Evolutionary conservation across 2,113 vertebrate species (phyloP).

Genomic region (Melospiza georgiana): DNA sequence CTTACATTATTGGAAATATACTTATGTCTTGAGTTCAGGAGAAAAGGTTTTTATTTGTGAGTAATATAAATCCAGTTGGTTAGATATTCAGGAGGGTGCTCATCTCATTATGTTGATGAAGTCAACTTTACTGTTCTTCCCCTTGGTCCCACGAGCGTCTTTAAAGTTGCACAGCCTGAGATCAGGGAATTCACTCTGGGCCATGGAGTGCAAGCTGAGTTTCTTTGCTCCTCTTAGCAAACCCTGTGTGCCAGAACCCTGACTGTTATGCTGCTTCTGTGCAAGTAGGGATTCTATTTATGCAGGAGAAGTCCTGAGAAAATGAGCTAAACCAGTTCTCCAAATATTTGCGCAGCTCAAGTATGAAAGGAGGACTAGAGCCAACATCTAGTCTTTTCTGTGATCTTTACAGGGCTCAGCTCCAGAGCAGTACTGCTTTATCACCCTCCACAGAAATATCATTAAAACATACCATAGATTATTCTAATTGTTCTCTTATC

Average conservation of each 20-base stretch:
- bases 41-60: neutral
- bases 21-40: neutral
- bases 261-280: neutral
- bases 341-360: conserved; percentile 3
- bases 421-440: neutral
- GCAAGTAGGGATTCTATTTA: neutral
- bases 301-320: neutral
- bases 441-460: neutral
- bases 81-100: neutral
- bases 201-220: neutral
- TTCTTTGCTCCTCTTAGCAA: neutral
- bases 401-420: neutral
- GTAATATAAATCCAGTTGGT: neutral
- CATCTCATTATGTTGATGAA: neutral
- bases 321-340: conserved; percentile 5
- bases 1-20: neutral
- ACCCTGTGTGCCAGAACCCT: neutral
- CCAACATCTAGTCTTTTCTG: neutral
- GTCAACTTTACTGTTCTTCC: neutral
- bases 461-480: neutral
- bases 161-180: neutral
- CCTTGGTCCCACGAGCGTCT: neutral
- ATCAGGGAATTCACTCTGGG: neutral
- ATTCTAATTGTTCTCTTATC: neutral
- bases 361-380: neutral